Evolutionary conservation across 2,888 invertebrate species (phyloP).

Genomic region (Alloscopus bannaensis): DNA sequence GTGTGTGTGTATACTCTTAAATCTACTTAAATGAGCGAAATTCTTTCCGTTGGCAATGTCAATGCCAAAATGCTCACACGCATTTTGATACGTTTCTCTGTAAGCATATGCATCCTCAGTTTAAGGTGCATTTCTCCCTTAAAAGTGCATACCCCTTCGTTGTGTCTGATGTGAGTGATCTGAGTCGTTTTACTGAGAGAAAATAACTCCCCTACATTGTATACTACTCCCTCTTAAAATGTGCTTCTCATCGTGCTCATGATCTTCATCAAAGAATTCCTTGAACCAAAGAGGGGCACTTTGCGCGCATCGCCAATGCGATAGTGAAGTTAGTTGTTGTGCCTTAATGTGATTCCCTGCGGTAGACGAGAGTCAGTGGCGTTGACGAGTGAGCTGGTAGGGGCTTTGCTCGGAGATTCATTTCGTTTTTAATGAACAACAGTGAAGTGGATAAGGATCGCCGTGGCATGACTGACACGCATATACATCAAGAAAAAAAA

Average conservation of each 20-base stretch:
- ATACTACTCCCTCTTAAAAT: slow-evolving; percentile 28
- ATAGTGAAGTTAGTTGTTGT: too few species aligned
- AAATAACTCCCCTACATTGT: slow-evolving; percentile 22
- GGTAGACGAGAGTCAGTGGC: too few species aligned
- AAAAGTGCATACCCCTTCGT: slow-evolving; percentile 18
- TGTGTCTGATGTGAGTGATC: slow-evolving; percentile 2
- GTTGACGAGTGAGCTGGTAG: not conserved
- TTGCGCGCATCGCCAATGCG: not conserved
- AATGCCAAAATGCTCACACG: slow-evolving; percentile 16
- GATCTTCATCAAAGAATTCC: slow-evolving; percentile 12
- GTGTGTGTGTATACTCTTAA: slow-evolving; percentile 10
- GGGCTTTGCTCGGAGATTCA: not conserved
- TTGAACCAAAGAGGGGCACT: not conserved
- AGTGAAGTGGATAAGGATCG: not conserved
- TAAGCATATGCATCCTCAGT: too few species aligned
- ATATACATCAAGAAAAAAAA: too few species aligned
- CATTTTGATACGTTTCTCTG: too few species aligned
- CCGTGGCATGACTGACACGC: too few species aligned
- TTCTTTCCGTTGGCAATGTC: slow-evolving; percentile 27
- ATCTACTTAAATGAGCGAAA: not conserved
- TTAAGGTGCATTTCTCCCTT: slow-evolving; percentile 28
- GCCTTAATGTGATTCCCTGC: too few species aligned
- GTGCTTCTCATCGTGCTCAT: slow-evolving; percentile 21
- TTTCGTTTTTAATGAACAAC: not conserved
- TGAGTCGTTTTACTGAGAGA: slow-evolving; percentile 11